Evolutionary conservation across 2,888 invertebrate genomes (phyloP).

Genomic region (Malachius bipustulatus): DNA sequence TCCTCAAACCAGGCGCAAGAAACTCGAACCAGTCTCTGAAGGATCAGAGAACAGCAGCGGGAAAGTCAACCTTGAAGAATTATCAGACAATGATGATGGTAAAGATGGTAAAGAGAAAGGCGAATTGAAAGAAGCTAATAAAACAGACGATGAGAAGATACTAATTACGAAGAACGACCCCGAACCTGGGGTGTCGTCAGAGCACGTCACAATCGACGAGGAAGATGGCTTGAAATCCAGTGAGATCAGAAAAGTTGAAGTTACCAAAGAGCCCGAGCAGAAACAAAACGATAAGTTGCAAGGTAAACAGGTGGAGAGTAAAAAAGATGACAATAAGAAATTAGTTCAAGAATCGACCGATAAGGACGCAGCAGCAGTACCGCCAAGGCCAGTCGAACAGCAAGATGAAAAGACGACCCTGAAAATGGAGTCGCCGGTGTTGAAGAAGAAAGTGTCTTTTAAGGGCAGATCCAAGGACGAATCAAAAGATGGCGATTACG

Average conservation of each 20-base stretch:
- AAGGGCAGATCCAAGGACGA: conserved; percentile 28
- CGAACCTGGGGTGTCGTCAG: conserved; percentile 5
- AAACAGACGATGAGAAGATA: conserved; percentile 10
- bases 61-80: neutral
- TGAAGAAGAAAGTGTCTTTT: conserved; percentile 36
- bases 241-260: conserved; percentile 11
- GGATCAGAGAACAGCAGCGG: conserved; percentile 15
- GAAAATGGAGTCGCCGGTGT: conserved; percentile 24
- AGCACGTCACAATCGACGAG: conserved; percentile 8
- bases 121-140: conserved; percentile 3
- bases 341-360: conserved; percentile 19
- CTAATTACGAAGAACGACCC: conserved; percentile 6
- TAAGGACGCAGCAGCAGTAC: conserved; percentile 17
- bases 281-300: conserved; percentile 32
- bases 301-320: conserved; percentile 28
- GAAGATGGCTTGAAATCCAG: conserved; percentile 8
- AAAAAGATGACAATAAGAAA: conserved; percentile 16
- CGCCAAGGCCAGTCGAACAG: too few species aligned
- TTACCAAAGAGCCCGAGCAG: conserved; percentile 7
- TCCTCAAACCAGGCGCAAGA: conserved; percentile 21
- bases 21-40: conserved; percentile 22
- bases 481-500: conserved; percentile 24
- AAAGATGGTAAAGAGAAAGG: conserved; percentile 10
- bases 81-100: conserved; percentile 8
- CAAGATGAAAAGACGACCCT: conserved; percentile 23